These are phyloP conservation scores for Antechinus flavipes DNA, from an alignment of 2,113 vertebrate genomes.

Conservation along the genomic window DNA sequence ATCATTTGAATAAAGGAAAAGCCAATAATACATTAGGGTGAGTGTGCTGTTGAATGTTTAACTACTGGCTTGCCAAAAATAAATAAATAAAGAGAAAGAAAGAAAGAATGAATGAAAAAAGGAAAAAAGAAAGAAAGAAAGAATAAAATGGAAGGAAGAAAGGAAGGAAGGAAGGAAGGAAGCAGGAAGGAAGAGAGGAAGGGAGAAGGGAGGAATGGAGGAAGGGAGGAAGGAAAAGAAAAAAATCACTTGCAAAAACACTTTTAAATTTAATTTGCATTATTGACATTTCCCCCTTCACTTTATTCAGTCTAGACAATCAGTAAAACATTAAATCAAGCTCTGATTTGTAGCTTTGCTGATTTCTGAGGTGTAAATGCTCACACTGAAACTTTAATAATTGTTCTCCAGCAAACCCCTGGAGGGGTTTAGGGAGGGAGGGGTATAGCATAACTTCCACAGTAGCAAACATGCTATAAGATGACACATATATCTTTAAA, in stretches of 20 bases:
- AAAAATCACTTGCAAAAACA: background rate
- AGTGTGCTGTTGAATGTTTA: background rate
- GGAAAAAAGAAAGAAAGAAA: too few species aligned
- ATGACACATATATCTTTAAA: conserved; percentile 58
- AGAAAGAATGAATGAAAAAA: too few species aligned
- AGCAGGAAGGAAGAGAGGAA: too few species aligned
- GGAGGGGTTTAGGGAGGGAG: background rate
- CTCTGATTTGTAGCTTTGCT: background rate
- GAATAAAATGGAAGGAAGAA: too few species aligned
- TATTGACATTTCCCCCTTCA: background rate
- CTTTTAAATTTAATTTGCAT: background rate
- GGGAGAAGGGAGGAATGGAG: too few species aligned
- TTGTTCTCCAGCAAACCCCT: background rate
- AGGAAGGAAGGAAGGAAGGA: too few species aligned
- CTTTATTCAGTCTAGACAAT: background rate
- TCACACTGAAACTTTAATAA: conserved; percentile 1
- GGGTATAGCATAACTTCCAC: background rate
- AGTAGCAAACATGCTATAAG: conserved; percentile 26
- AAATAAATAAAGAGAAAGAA: too few species aligned
- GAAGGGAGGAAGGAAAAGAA: background rate
- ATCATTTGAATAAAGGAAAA: conserved; percentile 41
- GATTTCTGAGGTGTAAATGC: background rate
- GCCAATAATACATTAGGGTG: background rate
- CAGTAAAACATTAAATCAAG: background rate
- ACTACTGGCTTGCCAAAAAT: background rate